phyloP scores from a whole-genome alignment of 1,140 invertebrate species.

The Heliothis virescens region DNA sequence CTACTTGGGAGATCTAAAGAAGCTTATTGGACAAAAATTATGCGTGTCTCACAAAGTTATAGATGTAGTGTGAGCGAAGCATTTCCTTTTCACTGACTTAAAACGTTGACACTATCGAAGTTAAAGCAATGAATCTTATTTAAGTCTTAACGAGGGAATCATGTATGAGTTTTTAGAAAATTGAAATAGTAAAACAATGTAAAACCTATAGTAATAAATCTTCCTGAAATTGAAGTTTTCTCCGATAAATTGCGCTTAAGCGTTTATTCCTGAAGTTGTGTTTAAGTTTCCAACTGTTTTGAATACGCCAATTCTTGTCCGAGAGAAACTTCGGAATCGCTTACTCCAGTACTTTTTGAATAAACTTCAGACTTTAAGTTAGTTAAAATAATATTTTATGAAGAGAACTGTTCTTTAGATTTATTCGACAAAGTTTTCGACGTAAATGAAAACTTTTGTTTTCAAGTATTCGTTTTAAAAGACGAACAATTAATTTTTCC shows the following conservation, averaged over 20 bases:
- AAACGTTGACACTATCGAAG: too few relatives aligned
- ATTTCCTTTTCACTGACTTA: too few relatives aligned
- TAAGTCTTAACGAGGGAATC: too few relatives aligned
- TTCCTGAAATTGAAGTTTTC: constrained; percentile 30
- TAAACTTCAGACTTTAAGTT: constrained; percentile 29
- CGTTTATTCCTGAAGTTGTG: constrained; percentile 25
- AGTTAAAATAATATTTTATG: constrained; percentile 29
- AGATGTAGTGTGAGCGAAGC: too few relatives aligned
- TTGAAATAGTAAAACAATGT: background rate
- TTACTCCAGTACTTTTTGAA: constrained; percentile 25
- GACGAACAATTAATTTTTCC: background rate
- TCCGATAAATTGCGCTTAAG: constrained; percentile 23
- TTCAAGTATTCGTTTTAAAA: background rate
- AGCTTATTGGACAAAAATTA: too few relatives aligned
- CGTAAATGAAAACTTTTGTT: constrained; percentile 28
- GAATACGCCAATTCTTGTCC: constrained; percentile 34
- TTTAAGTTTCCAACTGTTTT: constrained; percentile 31
- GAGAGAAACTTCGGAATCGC: constrained; percentile 26
- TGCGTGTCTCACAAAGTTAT: too few relatives aligned
- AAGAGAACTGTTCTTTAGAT: constrained; percentile 28
- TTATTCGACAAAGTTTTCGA: constrained; percentile 33
- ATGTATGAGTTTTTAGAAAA: too few relatives aligned
- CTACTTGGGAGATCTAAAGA: too few relatives aligned
- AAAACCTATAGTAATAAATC: constrained; percentile 21
- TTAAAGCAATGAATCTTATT: too few relatives aligned